Conservation (phyloP, 2,888 invertebrate species). For the Cataglyphis albicans region DNA sequence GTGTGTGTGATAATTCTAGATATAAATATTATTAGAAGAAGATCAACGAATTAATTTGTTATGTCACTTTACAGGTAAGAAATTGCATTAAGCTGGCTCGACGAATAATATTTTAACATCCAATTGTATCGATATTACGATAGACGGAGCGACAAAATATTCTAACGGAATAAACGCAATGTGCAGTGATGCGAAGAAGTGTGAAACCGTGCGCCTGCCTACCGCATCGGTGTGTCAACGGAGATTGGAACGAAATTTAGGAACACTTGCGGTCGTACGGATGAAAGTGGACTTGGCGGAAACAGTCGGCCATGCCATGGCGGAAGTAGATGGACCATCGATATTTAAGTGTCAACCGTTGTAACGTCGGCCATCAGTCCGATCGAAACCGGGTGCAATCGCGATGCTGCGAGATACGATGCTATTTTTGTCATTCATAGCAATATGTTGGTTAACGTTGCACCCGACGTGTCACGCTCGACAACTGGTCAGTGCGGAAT, state of each 20-base stretch:
- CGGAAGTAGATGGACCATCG: slow-evolving; percentile 70
- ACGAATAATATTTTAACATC: slow-evolving; percentile 22
- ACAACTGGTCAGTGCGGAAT: slow-evolving; percentile 56
- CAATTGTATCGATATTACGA: slow-evolving; percentile 20
- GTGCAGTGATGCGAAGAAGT: slow-evolving; percentile 69
- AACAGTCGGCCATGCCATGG: slow-evolving; percentile 55
- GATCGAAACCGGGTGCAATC: slow-evolving; percentile 67
- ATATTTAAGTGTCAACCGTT: slow-evolving; percentile 81
- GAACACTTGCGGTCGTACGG: slow-evolving; percentile 66
- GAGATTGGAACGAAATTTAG: slow-evolving; percentile 46
- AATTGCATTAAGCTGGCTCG: not conserved
- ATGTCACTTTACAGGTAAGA: slow-evolving; percentile 20
- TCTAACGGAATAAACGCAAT: slow-evolving; percentile 27
- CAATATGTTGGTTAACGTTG: slow-evolving; percentile 59
- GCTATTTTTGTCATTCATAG: slow-evolving; percentile 56
- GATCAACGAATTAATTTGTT: slow-evolving; percentile 27
- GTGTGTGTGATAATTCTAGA: not conserved
- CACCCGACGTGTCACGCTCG: slow-evolving; percentile 70
- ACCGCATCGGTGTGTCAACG: slow-evolving; percentile 8
- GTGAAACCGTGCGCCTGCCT: slow-evolving; percentile 62
- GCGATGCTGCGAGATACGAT: slow-evolving; percentile 72
- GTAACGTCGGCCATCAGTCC: slow-evolving; percentile 75
- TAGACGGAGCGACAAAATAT: slow-evolving; percentile 44
- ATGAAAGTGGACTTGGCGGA: slow-evolving; percentile 72
- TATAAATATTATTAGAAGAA: slow-evolving; percentile 3